phyloP scores from a whole-genome alignment of 2,888 invertebrate species.

The Eupithecia subfuscata region DNA sequence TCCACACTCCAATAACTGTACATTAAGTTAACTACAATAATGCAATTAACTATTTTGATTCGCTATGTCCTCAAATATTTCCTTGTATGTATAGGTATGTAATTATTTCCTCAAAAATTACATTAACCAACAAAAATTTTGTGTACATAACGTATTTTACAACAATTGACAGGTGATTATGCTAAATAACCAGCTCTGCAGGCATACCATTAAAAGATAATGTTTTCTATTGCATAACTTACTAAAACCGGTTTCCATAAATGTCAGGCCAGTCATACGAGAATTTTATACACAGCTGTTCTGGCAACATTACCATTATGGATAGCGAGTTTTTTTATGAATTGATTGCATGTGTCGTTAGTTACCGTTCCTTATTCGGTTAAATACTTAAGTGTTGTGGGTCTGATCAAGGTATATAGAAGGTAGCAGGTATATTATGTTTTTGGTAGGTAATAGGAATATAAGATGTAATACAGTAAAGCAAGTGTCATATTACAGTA shows the following conservation, averaged over 20 bases:
- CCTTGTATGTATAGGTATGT: background rate
- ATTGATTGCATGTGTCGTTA: slow-evolving; percentile 60
- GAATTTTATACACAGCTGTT: slow-evolving; percentile 69
- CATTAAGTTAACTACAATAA: background rate
- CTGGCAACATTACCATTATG: slow-evolving; percentile 65
- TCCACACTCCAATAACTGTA: no score
- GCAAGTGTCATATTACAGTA: background rate
- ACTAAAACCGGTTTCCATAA: slow-evolving; percentile 70
- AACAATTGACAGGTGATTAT: slow-evolving; percentile 70
- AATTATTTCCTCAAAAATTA: background rate
- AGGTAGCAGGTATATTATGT: background rate
- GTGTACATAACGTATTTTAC: slow-evolving; percentile 2
- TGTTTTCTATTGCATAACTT: slow-evolving; percentile 77
- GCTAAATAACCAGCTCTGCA: slow-evolving; percentile 60
- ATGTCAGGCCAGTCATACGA: slow-evolving; percentile 69
- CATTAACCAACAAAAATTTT: background rate
- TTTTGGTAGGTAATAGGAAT: background rate
- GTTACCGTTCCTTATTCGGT: slow-evolving; percentile 58
- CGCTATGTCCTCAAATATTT: background rate
- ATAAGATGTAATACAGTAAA: background rate
- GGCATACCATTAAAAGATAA: slow-evolving; percentile 66
- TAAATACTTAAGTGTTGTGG: slow-evolving; percentile 4
- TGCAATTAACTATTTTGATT: background rate
- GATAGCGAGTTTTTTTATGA: slow-evolving; percentile 59
- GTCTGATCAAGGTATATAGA: slow-evolving; percentile 31